Percentiles rank a stretch among this genome's conserved stretches.
Evolutionary conservation across 30 jellyfish, hydroid and myxozoan genomes (phyloP).

Genomic region (Aurelia aurita): DNA sequence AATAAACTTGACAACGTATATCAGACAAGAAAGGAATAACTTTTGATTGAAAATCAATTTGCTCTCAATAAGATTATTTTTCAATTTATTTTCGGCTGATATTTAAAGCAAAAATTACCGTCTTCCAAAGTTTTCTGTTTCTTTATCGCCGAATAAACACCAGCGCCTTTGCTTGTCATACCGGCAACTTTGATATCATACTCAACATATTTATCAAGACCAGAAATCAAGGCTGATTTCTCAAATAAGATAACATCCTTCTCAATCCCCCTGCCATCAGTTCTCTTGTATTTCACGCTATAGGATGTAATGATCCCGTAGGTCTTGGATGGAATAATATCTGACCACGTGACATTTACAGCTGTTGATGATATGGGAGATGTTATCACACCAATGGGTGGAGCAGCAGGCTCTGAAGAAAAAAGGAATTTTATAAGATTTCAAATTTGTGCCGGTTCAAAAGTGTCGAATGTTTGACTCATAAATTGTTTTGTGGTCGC

Average conservation of each 20-base stretch:
- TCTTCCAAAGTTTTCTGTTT: constrained; percentile 1
- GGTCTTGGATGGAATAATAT: constrained; percentile 2
- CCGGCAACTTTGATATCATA: constrained; percentile 52
- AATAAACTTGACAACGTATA: too few species aligned
- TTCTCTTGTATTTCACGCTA: constrained; percentile 14
- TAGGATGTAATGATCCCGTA: constrained; percentile 33
- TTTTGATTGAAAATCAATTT: too few species aligned
- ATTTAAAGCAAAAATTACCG: constrained; percentile 30
- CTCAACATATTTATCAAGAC: constrained; percentile 29
- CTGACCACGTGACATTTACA: constrained; percentile 37
- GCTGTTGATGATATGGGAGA: constrained; percentile 10
- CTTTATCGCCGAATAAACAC: background rate
- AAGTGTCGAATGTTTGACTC: too few species aligned
- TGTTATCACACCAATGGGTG: constrained; percentile 32
- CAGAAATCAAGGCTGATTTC: background rate
- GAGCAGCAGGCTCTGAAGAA: constrained; percentile 36
- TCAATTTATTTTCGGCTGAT: too few species aligned
- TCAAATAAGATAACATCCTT: background rate
- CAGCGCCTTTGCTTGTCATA: constrained; percentile 49
- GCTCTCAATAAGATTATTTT: too few species aligned
- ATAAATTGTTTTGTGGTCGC: too few species aligned
- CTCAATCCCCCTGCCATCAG: constrained; percentile 15
- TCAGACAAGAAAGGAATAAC: too few species aligned
- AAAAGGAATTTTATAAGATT: background rate
- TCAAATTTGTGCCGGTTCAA: too few species aligned